phyloP scores from a whole-genome alignment of 2,888 invertebrate genomes.

The Yponomeuta plumbellus region DNA sequence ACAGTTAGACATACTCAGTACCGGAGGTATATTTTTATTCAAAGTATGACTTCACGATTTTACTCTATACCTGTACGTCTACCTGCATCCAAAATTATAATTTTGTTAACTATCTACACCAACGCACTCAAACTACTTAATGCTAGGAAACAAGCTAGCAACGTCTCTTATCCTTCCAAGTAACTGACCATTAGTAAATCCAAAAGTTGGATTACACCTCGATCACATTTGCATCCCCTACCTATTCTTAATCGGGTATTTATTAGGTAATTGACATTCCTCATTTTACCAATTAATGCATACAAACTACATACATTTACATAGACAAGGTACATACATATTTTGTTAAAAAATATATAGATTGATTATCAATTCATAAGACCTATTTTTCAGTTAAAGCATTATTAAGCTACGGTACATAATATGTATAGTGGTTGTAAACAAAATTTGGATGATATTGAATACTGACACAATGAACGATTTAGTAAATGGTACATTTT shows the following conservation, averaged over 20 bases:
- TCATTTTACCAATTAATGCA: background rate
- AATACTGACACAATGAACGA: background rate
- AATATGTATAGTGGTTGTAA: slow-evolving; percentile 25
- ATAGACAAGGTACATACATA: slow-evolving; percentile 12
- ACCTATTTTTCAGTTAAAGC: slow-evolving; percentile 66
- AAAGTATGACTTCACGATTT: too few species aligned
- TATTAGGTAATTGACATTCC: slow-evolving; percentile 3
- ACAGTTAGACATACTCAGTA: too few species aligned
- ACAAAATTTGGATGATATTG: background rate
- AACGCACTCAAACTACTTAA: too few species aligned
- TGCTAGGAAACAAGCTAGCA: background rate
- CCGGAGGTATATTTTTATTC: too few species aligned
- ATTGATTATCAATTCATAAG: slow-evolving; percentile 67
- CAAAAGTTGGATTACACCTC: background rate
- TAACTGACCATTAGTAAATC: background rate
- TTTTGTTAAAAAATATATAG: slow-evolving; percentile 55
- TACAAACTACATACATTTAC: background rate
- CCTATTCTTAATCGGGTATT: background rate
- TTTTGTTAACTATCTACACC: too few species aligned
- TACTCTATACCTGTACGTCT: too few species aligned
- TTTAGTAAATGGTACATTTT: background rate
- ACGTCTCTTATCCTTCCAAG: background rate
- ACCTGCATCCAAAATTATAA: too few species aligned
- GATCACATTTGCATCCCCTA: background rate
- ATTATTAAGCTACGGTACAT: slow-evolving; percentile 62